A percentile compares a stretch with the other conserved stretches of the same genome.
Evolutionary conservation across 2,797 vertebrate species (phyloP).

Genomic region (Acanthurus tractus): DNA sequence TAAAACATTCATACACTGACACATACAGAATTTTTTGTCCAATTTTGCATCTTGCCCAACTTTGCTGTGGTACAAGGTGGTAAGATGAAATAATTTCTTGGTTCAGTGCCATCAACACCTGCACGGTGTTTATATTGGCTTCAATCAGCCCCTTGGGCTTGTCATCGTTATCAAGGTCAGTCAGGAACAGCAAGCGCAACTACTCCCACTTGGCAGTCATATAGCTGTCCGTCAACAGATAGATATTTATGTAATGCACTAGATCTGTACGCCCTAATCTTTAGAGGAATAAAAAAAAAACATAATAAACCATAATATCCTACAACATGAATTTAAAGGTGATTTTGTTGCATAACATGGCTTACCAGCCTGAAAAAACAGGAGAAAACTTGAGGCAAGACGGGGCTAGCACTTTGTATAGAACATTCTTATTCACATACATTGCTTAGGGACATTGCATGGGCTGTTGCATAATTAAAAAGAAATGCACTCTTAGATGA

Average conservation of each 20-base stretch:
- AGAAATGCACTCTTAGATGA: slow-evolving; percentile 31
- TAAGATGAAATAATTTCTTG: slow-evolving; percentile 61
- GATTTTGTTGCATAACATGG: slow-evolving; percentile 41
- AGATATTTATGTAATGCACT: slow-evolving; percentile 5
- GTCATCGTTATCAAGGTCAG: slow-evolving; percentile 57
- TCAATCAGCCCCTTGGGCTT: slow-evolving; percentile 40
- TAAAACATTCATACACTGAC: slow-evolving; percentile 2
- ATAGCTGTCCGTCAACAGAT: slow-evolving; percentile 48
- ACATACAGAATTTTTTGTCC: not conserved
- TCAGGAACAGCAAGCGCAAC: slow-evolving; percentile 41
- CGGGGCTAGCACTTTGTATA: slow-evolving; percentile 42
- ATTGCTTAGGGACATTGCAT: slow-evolving; percentile 41
- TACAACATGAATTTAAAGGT: slow-evolving; percentile 31
- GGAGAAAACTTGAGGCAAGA: slow-evolving; percentile 52
- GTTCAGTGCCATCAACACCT: slow-evolving; percentile 55
- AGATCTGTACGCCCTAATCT: slow-evolving; percentile 41
- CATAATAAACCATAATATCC: slow-evolving; percentile 20
- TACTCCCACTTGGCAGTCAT: slow-evolving; percentile 44
- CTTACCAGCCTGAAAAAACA: slow-evolving; percentile 31
- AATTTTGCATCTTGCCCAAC: slow-evolving; percentile 31
- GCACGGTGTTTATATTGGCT: slow-evolving; percentile 61
- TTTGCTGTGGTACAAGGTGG: slow-evolving; percentile 25
- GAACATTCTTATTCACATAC: slow-evolving; percentile 47
- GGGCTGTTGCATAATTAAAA: slow-evolving; percentile 50
- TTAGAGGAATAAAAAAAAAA: slow-evolving; percentile 32